Percentiles rank a stretch among this genome's conserved stretches.
phyloP scores from a whole-genome alignment of 2,888 invertebrate genomes.

The Aphodius granarius region DNA sequence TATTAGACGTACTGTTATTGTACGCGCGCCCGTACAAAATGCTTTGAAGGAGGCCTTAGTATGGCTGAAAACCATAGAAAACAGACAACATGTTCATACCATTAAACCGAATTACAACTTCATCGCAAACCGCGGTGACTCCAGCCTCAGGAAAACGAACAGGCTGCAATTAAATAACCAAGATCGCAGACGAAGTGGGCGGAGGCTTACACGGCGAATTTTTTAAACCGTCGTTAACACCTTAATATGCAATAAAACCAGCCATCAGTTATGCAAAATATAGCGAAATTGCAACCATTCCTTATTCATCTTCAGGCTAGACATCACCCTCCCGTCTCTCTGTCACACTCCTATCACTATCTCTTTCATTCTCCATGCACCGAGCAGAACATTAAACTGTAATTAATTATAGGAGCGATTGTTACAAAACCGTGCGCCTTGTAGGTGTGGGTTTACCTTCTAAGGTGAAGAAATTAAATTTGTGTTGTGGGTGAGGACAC shows the following conservation, averaged over 20 bases:
- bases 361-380: conserved; percentile 10
- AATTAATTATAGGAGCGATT: conserved; percentile 46
- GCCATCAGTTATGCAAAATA: neutral
- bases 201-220: neutral
- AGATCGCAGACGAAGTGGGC: neutral
- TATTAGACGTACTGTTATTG: no score
- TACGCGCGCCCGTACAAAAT: no score
- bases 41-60: no score
- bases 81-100: no score
- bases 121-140: neutral
- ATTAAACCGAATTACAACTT: neutral
- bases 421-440: conserved; percentile 43
- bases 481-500: neutral
- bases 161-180: neutral
- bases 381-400: conserved; percentile 43
- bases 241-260: neutral
- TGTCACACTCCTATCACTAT: conserved; percentile 8
- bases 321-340: neutral
- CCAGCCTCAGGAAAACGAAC: neutral
- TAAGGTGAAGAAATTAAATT: neutral
- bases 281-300: neutral
- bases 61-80: no score
- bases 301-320: neutral
- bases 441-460: conserved; percentile 27
- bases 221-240: neutral